Base-by-base conservation (phyloP, 2,888 invertebrate species). In the Drosophila pullipes region DNA sequence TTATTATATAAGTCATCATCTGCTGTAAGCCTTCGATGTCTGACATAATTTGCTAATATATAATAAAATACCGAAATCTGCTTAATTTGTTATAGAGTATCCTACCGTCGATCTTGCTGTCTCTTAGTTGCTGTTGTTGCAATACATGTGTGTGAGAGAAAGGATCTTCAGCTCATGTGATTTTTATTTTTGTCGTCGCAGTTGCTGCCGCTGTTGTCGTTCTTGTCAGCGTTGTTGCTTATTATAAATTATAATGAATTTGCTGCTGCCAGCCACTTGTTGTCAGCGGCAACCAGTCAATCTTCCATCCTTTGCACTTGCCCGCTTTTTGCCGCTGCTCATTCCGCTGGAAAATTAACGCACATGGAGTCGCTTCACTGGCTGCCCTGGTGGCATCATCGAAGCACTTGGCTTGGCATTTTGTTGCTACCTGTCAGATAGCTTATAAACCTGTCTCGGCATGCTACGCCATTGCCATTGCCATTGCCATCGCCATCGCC, bases 161-260 rank as follows among this genome's bases (percentile, higher is more conserved):
- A 73, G 77, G 69, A 69, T 74, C 78, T 79, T 81, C 81, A 76
- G 81, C 70, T 82, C 80, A 77, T 82, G 77, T 75, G 68, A 72
- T 72, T 74, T 85, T 81, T 69, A 30, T 58, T 31, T 25, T 50
- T 50, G 73, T 70, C 77, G 71, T 55, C 53, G 67, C 28, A 55
- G 67, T 6, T 30, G 41, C 22, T 22, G 30, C n/a, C 69, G 71
- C 54, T 65, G 78, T 74, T 72, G 86, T 86, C 86, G 84, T 74
- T 78, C 79, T 75, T 89, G 85, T 81, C 87, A 89, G 74, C 84
- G 71, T 74, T 81, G 89, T 75, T 89, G 91, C 90, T 90, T 90
- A 88, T 88, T 88, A 88, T 88, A 88, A 88, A 90, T 88, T 88
- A 90, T 88, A 88, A 88, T 88, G 88, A 88, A 89, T 88, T 89